A percentile compares a stretch with the other conserved stretches of the same genome.
phyloP scores from a whole-genome alignment of 2,888 invertebrate species.

The Leptopterna dolabrata region DNA sequence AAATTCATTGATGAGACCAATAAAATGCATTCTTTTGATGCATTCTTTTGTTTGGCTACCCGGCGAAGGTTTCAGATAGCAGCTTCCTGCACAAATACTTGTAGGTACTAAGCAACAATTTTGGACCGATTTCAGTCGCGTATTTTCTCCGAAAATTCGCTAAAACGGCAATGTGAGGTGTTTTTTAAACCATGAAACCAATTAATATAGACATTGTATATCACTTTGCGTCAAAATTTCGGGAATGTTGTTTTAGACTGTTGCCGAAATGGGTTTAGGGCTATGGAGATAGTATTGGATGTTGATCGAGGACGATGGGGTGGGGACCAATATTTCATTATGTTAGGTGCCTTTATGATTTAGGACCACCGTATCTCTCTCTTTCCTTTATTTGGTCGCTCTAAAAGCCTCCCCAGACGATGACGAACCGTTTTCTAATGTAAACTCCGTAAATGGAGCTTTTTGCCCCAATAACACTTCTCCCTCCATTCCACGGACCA shows the following conservation, averaged over 20 bases:
- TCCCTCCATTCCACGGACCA: not conserved
- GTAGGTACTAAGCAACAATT: no score
- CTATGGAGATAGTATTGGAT: not conserved
- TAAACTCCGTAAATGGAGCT: slow-evolving; percentile 4
- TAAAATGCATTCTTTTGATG: no score
- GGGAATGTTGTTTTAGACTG: not conserved
- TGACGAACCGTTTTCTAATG: slow-evolving; percentile 8
- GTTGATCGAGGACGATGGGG: not conserved
- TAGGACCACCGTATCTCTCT: not conserved
- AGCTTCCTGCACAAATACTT: no score
- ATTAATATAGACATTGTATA: no score
- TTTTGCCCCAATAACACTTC: not conserved
- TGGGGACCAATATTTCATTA: not conserved
- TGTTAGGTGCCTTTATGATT: slow-evolving; percentile 21
- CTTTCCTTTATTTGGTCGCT: not conserved
- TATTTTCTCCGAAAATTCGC: no score
- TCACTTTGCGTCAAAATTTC: not conserved
- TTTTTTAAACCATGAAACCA: no score
- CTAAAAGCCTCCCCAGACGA: not conserved
- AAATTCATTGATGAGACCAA: no score
- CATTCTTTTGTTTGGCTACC: no score
- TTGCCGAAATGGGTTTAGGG: not conserved
- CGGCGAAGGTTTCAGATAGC: no score
- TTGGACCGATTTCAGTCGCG: no score
- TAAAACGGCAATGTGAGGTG: no score